These are phyloP conservation scores for Dunckerocampus dactyliophorus DNA, from an alignment of 2,113 vertebrate species.

Conservation along the genomic window DNA sequence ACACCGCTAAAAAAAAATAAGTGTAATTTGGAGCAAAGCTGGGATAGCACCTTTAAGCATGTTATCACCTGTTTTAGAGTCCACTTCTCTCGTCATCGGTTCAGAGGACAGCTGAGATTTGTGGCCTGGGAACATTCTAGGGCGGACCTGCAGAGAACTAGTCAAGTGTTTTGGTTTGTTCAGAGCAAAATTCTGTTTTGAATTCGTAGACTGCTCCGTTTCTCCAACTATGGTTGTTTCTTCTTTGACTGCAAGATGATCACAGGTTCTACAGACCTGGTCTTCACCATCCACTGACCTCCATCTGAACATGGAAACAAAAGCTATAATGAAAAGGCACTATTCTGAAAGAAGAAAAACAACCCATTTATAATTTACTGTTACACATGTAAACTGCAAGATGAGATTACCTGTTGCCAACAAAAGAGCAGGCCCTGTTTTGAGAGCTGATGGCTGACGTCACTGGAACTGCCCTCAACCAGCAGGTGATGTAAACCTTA, in stretches of 20 bases:
- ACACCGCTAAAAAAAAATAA: no score
- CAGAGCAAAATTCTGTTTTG: neutral
- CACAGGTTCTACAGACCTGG: conserved; percentile 52
- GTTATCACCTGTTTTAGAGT: conserved; percentile 23
- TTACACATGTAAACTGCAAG: neutral
- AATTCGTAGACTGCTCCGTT: neutral
- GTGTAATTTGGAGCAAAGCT: no score
- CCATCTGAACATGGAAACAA: conserved; percentile 51
- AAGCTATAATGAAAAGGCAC: neutral
- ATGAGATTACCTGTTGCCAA: conserved; percentile 43
- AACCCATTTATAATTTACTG: neutral
- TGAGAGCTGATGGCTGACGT: conserved; percentile 7
- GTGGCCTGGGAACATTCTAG: conserved; percentile 3
- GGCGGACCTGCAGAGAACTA: conserved; percentile 7
- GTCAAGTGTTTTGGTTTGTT: neutral
- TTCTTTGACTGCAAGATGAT: neutral
- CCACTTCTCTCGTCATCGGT: conserved; percentile 17
- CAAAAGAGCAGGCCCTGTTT: conserved; percentile 62
- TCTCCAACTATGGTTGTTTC: neutral
- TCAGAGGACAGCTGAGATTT: neutral
- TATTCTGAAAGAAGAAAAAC: neutral
- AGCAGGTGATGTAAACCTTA: conserved; percentile 64
- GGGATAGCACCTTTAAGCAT: neutral
- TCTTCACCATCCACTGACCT: conserved; percentile 61
- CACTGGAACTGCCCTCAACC: conserved; percentile 49